These are phyloP conservation scores for Podarcis lilfordi DNA, from an alignment of 2,797 vertebrate species.

Conservation along the genomic window DNA sequence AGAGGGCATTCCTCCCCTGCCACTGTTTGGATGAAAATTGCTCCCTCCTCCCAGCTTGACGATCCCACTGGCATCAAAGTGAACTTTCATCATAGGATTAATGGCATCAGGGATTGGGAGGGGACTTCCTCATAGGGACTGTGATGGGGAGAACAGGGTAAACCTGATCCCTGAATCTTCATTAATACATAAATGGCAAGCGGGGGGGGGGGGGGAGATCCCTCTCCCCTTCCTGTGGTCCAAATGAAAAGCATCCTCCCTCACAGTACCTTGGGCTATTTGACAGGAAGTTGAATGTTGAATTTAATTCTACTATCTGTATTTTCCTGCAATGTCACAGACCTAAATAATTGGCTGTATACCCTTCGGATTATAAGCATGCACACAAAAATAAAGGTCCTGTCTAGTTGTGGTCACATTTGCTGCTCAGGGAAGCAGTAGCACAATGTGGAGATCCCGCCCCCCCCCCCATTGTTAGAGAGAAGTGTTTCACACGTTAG, in stretches of 20 bases:
- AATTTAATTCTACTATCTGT: neutral
- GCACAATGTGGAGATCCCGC: too few relatives aligned
- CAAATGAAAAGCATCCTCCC: neutral
- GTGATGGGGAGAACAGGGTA: neutral
- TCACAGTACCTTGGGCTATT: neutral
- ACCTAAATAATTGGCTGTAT: neutral
- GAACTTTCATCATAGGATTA: neutral
- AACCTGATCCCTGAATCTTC: neutral
- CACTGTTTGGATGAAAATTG: neutral
- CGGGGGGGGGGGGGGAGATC: neutral
- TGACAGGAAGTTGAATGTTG: neutral
- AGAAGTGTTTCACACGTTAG: too few relatives aligned
- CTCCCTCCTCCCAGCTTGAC: neutral
- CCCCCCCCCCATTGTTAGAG: too few relatives aligned
- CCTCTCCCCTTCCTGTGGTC: neutral
- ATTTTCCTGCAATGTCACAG: neutral
- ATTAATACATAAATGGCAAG: neutral
- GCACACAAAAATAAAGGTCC: neutral
- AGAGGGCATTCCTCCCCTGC: neutral
- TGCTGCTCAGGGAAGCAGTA: too few relatives aligned
- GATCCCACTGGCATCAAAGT: too few relatives aligned
- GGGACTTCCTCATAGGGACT: neutral
- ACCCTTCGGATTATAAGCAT: neutral
- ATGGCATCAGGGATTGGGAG: neutral
- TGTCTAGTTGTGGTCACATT: neutral